Base-by-base conservation (phyloP, 2,797 vertebrate genomes). In the Pantherophis alleghaniensis region DNA sequence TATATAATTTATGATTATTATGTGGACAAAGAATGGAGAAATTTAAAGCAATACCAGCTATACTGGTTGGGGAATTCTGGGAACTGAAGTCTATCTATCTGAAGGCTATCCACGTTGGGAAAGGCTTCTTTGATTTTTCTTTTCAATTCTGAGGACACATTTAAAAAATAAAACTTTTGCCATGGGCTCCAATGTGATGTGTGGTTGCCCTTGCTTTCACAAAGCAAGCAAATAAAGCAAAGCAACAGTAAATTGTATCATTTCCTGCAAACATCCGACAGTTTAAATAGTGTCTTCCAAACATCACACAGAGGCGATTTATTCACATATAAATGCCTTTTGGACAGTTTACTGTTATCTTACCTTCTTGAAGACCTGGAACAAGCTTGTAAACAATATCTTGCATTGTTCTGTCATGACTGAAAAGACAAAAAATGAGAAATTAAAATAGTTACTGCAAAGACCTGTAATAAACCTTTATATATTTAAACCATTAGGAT, bases 371-470 rank as follows among this genome's bases (percentile, higher is more conserved):
- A 95, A 99, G 98, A 96, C 99, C 99, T 92, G 99, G 99, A 87
- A 99, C 99, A 98, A 99, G 96, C 96, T 99, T 99, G 98, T 99
- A 99, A 96, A 99, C 99, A 96, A 99, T 99, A 98, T 99, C 99
- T 97, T 99, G 99, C 99, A 99, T 99, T 98, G 99, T 99, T 98
- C 99, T 98, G 97, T 99, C 99, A 99, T 99, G 99, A 97, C 99
- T 99, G 94, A 20, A 90, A 96, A 83, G 83, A 95, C 93, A 86
- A 95, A 79, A 26, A 94, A 90, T 13, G 0, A 88, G 88, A 95
- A 91, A 51, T 86, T 2, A 90, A 91, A 94, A 91, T 13, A 47
- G 12, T 9, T 53, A 47, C 47, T 37, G 13, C 11, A 56, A 91
- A 57, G 28, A 79, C 22, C 28, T 53, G 9, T 57, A 37, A 51